Conservation (phyloP, 2,797 vertebrate genomes). For the Myotis myotis region DNA sequence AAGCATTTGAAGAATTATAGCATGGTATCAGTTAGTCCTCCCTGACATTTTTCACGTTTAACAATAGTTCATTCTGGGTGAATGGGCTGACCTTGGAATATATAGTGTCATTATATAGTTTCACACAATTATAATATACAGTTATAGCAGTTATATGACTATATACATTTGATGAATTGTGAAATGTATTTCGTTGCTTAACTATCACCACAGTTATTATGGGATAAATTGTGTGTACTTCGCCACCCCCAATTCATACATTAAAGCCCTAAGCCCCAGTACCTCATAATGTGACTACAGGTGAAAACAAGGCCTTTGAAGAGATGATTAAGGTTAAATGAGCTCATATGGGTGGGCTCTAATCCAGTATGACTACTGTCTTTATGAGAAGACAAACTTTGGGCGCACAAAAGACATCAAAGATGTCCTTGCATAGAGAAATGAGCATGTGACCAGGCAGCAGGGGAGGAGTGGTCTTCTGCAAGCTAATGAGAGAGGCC, state of each 20-base stretch:
- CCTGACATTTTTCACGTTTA: slow-evolving; percentile 5
- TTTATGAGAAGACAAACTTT: not conserved
- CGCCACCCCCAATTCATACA: not conserved
- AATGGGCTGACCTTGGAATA: not conserved
- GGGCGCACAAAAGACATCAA: not conserved
- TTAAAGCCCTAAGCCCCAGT: not conserved
- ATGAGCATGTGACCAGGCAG: not conserved
- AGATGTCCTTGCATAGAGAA: not conserved
- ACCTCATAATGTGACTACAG: not conserved
- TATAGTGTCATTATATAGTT: not conserved
- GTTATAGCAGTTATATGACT: not conserved
- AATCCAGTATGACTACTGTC: not conserved
- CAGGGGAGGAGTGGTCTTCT: not conserved
- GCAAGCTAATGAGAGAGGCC: not conserved
- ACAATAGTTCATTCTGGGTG: not conserved
- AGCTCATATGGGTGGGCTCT: not conserved
- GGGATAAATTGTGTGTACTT: not conserved
- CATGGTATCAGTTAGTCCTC: not conserved
- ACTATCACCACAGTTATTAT: not conserved
- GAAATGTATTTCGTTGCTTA: not conserved
- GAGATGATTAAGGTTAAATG: not conserved
- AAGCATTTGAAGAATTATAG: slow-evolving; percentile 11
- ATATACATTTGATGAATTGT: not conserved
- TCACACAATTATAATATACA: not conserved
- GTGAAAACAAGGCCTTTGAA: not conserved